These are phyloP conservation scores for Aleiodes testaceus DNA, from an alignment of 2,888 invertebrate genomes.

Conservation along the genomic window DNA sequence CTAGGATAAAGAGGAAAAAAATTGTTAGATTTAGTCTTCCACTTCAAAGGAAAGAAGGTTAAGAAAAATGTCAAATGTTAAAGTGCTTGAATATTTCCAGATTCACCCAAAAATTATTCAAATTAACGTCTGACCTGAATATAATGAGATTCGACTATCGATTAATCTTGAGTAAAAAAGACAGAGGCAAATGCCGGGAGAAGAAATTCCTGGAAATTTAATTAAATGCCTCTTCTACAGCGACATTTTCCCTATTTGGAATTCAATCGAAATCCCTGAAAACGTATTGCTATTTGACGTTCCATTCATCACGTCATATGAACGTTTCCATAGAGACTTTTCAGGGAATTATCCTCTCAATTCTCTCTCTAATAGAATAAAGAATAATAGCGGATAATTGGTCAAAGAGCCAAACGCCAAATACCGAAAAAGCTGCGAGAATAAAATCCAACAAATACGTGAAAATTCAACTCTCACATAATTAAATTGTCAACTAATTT, in stretches of 20 bases:
- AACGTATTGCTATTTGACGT: not conserved
- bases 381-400: no score
- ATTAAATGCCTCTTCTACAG: slow-evolving; percentile 1
- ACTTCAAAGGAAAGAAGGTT: not conserved
- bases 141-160: not conserved
- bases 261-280: not conserved
- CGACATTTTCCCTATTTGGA: not conserved
- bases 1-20: not conserved
- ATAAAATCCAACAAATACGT: no score
- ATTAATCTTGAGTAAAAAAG: not conserved
- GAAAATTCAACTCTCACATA: no score
- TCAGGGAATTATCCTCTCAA: no score
- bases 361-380: no score
- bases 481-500: no score
- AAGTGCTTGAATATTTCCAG: not conserved
- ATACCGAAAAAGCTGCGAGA: no score
- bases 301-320: not conserved
- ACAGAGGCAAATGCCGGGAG: not conserved
- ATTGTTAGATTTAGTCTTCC: not conserved
- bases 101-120: not conserved
- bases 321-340: no score
- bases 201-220: slow-evolving; percentile 3
- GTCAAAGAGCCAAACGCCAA: no score
- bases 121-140: not conserved
- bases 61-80: not conserved